phyloP scores from a whole-genome alignment of 2,888 invertebrate species.

The Agrilus cyanescens region DNA sequence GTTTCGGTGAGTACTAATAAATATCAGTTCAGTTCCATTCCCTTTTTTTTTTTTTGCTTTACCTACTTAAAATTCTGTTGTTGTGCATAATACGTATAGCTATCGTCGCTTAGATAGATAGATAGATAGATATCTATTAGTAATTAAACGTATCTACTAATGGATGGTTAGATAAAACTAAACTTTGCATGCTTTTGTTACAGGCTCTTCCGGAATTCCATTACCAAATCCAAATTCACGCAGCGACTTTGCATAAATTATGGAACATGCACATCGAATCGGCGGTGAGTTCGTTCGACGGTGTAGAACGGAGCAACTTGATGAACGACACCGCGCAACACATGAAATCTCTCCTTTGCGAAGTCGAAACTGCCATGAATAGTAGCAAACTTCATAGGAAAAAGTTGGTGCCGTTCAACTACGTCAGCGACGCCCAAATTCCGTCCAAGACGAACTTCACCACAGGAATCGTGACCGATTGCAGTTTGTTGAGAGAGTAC shows the following conservation, averaged over 20 bases:
- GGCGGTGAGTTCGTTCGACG: slow-evolving; percentile 18
- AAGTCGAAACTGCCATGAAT: slow-evolving; percentile 44
- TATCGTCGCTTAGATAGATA: too few species aligned
- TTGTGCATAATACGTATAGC: too few species aligned
- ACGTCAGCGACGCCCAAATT: slow-evolving; percentile 32
- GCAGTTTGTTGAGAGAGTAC: slow-evolving; percentile 47
- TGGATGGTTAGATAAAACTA: too few species aligned
- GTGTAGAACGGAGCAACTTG: slow-evolving; percentile 32
- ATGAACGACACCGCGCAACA: slow-evolving; percentile 35
- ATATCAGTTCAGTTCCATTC: not conserved
- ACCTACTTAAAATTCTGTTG: too few species aligned
- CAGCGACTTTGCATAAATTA: slow-evolving; percentile 38
- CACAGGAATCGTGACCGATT: slow-evolving; percentile 46
- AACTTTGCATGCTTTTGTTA: slow-evolving; percentile 22
- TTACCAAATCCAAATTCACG: slow-evolving; percentile 39
- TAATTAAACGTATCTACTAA: too few species aligned
- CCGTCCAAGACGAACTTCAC: slow-evolving; percentile 40
- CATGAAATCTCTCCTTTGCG: slow-evolving; percentile 41
- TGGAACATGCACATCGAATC: slow-evolving; percentile 34
- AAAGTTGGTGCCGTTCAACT: slow-evolving; percentile 31
- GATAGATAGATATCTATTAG: too few species aligned
- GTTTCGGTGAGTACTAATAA: slow-evolving; percentile 6
- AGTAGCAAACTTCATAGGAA: slow-evolving; percentile 37
- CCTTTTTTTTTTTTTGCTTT: slow-evolving; percentile 31
- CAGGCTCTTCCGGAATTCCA: slow-evolving; percentile 50